Evolutionary conservation across 2,797 vertebrate genomes (phyloP).

Genomic region (Galago senegalensis): DNA sequence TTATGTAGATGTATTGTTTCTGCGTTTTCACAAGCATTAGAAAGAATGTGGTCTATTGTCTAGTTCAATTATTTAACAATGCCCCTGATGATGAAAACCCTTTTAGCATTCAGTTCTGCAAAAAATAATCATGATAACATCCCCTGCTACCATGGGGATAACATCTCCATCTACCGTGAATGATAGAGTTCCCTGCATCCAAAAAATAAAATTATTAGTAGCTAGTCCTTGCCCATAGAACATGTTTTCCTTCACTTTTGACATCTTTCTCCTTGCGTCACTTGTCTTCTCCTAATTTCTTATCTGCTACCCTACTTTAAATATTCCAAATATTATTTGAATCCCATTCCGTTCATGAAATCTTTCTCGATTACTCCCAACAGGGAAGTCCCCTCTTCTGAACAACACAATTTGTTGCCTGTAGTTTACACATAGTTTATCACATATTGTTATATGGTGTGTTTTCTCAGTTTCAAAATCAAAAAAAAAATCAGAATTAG

Average conservation of each 20-base stretch:
- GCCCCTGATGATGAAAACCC: not conserved
- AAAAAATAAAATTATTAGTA: slow-evolving; percentile 21
- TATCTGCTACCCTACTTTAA: not conserved
- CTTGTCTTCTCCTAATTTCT: not conserved
- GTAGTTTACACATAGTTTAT: not conserved
- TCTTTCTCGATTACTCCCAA: not conserved
- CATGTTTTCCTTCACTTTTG: slow-evolving; percentile 26
- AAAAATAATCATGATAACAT: not conserved
- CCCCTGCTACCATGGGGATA: not conserved
- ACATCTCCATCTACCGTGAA: not conserved
- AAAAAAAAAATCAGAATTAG: not conserved
- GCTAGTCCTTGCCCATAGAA: not conserved
- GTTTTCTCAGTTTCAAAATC: not conserved
- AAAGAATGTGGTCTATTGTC: not conserved
- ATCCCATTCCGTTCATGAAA: not conserved
- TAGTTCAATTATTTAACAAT: slow-evolving; percentile 5
- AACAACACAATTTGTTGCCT: not conserved
- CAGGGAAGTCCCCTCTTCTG: not conserved
- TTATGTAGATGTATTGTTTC: not conserved
- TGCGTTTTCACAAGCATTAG: not conserved
- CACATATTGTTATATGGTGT: not conserved
- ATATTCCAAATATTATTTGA: slow-evolving; percentile 5
- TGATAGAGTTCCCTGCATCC: not conserved
- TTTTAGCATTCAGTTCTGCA: not conserved
- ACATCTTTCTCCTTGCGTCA: not conserved